Evolutionary conservation across 2,113 vertebrate species (phyloP).

Genomic region (Antechinus stuartii): DNA sequence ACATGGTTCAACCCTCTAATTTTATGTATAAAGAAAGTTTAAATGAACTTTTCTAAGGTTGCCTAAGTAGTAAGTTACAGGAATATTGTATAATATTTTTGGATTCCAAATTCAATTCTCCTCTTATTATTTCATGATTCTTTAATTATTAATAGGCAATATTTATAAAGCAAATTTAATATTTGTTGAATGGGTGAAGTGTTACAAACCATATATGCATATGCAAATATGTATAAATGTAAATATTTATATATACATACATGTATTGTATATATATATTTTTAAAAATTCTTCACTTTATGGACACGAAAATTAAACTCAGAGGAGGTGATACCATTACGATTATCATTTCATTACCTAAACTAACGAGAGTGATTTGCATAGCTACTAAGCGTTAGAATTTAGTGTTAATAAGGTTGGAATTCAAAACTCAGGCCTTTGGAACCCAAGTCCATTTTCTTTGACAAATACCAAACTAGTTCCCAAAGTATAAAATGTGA

Average conservation of each 20-base stretch:
- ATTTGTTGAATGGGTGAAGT: neutral
- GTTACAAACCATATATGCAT: neutral
- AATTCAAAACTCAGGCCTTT: neutral
- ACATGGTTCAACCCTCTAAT: neutral
- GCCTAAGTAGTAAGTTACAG: neutral
- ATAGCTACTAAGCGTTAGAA: neutral
- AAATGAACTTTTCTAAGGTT: neutral
- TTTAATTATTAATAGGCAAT: neutral
- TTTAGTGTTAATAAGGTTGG: neutral
- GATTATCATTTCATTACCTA: neutral
- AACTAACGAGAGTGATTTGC: neutral
- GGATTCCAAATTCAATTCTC: neutral
- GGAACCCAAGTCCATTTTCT: neutral
- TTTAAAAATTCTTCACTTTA: neutral
- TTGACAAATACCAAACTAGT: neutral
- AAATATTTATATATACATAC: neutral
- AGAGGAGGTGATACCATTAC: neutral
- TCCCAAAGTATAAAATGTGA: neutral
- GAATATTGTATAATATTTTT: neutral
- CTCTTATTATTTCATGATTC: neutral
- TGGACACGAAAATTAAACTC: neutral
- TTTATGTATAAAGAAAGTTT: neutral
- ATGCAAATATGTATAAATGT: too few relatives aligned
- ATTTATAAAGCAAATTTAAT: neutral
- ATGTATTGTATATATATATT: too few relatives aligned